Evolutionary conservation across 2,888 invertebrate genomes (phyloP).

Genomic region (Linnaemya vulpina): DNA sequence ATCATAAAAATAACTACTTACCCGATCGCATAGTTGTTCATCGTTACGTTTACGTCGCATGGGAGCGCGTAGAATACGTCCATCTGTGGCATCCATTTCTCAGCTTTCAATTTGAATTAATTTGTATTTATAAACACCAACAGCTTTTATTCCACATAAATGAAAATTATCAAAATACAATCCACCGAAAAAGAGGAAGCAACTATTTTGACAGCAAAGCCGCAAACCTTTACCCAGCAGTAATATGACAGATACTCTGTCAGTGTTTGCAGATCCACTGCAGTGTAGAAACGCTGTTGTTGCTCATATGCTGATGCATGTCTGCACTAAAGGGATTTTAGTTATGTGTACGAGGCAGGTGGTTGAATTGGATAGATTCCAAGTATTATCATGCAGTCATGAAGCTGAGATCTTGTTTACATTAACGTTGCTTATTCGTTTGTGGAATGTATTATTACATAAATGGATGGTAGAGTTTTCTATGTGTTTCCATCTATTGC

Average conservation of each 20-base stretch:
- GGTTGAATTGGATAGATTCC: not conserved
- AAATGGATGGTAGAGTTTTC: conserved; percentile 45
- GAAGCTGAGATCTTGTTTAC: not conserved
- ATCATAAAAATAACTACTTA: conserved; percentile 84
- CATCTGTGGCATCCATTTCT: conserved; percentile 78
- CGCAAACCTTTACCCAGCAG: conserved; percentile 38
- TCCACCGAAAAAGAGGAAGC: conserved; percentile 54
- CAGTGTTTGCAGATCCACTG: conserved; percentile 65
- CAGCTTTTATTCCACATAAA: conserved; percentile 53
- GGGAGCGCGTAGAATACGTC: conserved; percentile 89
- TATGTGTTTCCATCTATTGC: not conserved
- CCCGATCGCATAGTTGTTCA: conserved; percentile 90
- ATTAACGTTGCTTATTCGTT: not conserved
- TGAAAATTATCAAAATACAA: conserved; percentile 12
- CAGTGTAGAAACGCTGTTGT: not conserved
- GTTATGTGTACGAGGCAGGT: not conserved
- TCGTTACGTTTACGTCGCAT: conserved; percentile 90
- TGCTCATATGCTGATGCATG: not conserved
- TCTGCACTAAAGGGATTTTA: conserved; percentile 28
- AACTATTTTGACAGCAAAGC: conserved; percentile 14
- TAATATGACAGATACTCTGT: conserved; percentile 59
- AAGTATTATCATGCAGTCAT: not conserved
- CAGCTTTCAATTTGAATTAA: conserved; percentile 4
- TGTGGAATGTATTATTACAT: conserved; percentile 40
- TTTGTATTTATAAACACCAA: conserved; percentile 4